These are phyloP conservation scores for Drepanosiphum platanoidis DNA, from an alignment of 2,888 invertebrate species.

Conservation along the genomic window DNA sequence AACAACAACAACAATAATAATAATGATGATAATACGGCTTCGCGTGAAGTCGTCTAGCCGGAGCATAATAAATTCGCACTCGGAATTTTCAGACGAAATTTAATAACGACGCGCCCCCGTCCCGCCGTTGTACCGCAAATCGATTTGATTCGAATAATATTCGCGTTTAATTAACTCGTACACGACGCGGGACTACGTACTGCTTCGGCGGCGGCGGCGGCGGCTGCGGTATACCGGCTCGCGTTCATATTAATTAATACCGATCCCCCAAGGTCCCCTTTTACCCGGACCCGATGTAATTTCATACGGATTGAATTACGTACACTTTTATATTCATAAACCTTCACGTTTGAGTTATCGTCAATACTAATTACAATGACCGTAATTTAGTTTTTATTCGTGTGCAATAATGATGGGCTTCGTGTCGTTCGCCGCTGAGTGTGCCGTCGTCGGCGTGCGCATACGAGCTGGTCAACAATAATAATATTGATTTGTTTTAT, in stretches of 20 bases:
- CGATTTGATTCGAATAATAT: not conserved
- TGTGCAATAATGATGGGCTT: not conserved
- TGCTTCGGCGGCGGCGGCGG: no score
- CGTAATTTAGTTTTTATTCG: not conserved
- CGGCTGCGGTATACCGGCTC: not conserved
- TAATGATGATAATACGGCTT: no score
- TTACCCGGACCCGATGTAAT: not conserved
- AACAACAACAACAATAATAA: no score
- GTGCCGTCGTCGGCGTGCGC: not conserved
- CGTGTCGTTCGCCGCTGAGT: not conserved
- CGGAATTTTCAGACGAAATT: not conserved
- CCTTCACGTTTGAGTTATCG: slow-evolving; percentile 19
- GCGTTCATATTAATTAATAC: not conserved
- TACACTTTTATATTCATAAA: not conserved
- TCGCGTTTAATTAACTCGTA: not conserved
- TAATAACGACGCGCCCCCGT: not conserved
- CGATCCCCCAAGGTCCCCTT: not conserved
- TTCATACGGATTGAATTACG: not conserved
- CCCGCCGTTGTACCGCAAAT: not conserved
- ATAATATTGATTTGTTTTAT: no score
- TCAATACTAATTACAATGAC: not conserved
- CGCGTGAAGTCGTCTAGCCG: no score
- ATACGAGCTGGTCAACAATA: not conserved
- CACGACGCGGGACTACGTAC: no score
- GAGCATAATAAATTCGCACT: no score